A percentile compares a stretch with the other conserved stretches of the same genome.
These are phyloP conservation scores for Euplexia lucipara DNA, from an alignment of 2,888 invertebrate genomes.

Conservation along the genomic window DNA sequence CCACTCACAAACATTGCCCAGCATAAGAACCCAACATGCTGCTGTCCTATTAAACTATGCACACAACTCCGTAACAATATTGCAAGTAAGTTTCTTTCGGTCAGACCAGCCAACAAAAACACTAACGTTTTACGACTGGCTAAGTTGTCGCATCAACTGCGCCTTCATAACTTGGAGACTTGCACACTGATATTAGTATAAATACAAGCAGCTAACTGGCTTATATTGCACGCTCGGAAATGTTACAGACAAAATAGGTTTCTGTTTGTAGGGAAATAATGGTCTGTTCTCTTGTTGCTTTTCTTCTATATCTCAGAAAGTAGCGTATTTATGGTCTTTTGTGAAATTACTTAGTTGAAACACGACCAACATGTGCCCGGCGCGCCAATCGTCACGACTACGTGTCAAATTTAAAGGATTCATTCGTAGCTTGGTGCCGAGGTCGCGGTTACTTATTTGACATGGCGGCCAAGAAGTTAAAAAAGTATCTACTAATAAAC, in stretches of 20 bases:
- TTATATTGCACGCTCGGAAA: constrained; percentile 21
- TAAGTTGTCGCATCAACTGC: constrained; percentile 51
- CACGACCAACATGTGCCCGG: too few species aligned
- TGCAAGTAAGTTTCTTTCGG: constrained; percentile 40
- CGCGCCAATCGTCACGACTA: too few species aligned
- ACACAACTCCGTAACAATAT: constrained; percentile 46
- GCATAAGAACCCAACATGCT: not conserved
- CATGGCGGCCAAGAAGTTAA: too few species aligned
- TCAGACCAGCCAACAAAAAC: constrained; percentile 60
- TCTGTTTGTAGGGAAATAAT: constrained; percentile 2
- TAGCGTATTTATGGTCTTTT: not conserved
- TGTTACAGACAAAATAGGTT: not conserved
- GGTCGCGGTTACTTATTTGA: too few species aligned
- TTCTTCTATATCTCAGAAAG: not conserved
- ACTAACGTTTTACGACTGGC: constrained; percentile 34
- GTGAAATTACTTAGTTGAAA: not conserved
- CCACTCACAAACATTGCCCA: constrained; percentile 1
- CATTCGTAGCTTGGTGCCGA: too few species aligned
- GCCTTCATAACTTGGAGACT: constrained; percentile 45
- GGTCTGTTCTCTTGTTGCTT: not conserved
- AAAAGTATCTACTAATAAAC: too few species aligned
- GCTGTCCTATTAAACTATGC: constrained; percentile 40
- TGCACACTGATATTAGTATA: constrained; percentile 44
- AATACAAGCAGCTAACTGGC: constrained; percentile 28
- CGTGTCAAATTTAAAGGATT: too few species aligned